Conservation (phyloP, 2,888 invertebrate species). For the Drosophila multiciliata region DNA sequence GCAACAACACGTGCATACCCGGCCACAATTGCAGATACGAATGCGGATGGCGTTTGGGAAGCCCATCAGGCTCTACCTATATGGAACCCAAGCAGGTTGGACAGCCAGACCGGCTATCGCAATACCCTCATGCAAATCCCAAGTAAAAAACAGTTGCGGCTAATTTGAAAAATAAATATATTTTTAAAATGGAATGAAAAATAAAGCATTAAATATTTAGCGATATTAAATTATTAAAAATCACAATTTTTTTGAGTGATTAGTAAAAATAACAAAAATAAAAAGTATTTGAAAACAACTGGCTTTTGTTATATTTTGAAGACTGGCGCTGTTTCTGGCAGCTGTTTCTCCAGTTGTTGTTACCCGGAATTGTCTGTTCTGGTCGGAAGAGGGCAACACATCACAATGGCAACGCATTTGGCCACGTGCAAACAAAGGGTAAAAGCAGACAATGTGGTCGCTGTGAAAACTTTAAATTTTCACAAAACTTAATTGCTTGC, state of each 20-base stretch:
- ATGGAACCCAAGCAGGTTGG: neutral
- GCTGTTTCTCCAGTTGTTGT: neutral
- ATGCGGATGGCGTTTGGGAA: conserved; percentile 4
- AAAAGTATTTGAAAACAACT: neutral
- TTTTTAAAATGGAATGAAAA: no score
- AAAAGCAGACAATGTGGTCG: conserved; percentile 73
- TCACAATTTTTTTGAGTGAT: neutral
- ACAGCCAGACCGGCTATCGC: neutral
- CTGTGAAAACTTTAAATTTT: conserved; percentile 73
- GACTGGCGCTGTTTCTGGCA: neutral
- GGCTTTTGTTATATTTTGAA: neutral
- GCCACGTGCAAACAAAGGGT: conserved; percentile 74
- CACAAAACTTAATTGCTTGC: conserved; percentile 74
- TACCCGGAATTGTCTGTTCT: neutral
- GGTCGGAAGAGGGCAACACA: conserved; percentile 16
- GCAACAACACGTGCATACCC: conserved; percentile 67
- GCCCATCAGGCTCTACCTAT: neutral
- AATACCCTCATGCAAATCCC: neutral
- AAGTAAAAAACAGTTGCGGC: neutral
- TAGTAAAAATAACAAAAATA: neutral
- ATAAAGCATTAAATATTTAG: no score
- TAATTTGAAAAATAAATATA: neutral
- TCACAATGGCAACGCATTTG: conserved; percentile 42
- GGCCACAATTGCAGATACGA: conserved; percentile 56
- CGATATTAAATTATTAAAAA: neutral